Conservation (phyloP, 2,113 vertebrate species). For the Pristiophorus japonicus region DNA sequence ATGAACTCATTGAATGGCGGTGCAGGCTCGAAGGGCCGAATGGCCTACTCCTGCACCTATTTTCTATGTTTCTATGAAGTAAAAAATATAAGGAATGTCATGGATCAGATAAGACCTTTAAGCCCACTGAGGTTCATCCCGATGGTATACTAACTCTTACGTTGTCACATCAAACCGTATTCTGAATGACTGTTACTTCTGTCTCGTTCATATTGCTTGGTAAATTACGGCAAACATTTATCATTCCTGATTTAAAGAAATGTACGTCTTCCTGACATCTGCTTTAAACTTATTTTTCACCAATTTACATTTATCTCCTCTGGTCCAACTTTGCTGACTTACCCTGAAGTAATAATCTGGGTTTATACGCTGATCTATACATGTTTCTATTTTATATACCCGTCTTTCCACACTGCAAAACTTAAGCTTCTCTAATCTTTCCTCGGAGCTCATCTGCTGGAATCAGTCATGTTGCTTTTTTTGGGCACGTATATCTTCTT, state of each 20-base stretch:
- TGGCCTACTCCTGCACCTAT: too few species aligned
- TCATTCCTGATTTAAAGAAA: not conserved
- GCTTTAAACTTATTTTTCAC: not conserved
- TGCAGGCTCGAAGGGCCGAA: too few species aligned
- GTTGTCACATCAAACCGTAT: not conserved
- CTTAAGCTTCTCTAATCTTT: not conserved
- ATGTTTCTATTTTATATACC: not conserved
- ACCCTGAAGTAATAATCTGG: not conserved
- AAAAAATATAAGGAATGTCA: not conserved
- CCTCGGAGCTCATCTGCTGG: not conserved
- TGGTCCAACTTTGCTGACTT: not conserved
- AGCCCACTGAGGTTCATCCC: not conserved
- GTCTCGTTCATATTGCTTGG: not conserved
- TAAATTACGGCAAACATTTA: not conserved
- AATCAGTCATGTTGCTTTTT: not conserved
- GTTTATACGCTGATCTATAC: not conserved
- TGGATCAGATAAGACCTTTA: not conserved
- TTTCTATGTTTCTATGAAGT: too few species aligned
- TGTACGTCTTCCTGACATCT: not conserved
- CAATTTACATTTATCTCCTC: not conserved
- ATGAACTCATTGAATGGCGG: too few species aligned
- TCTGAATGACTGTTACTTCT: not conserved
- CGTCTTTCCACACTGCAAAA: not conserved
- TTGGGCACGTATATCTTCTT: too few species aligned
- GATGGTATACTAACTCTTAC: not conserved